A percentile compares a stretch with the other conserved stretches of the same genome.
phyloP scores from a whole-genome alignment of 2,113 vertebrate species.

The Gasterosteus nipponicus region DNA sequence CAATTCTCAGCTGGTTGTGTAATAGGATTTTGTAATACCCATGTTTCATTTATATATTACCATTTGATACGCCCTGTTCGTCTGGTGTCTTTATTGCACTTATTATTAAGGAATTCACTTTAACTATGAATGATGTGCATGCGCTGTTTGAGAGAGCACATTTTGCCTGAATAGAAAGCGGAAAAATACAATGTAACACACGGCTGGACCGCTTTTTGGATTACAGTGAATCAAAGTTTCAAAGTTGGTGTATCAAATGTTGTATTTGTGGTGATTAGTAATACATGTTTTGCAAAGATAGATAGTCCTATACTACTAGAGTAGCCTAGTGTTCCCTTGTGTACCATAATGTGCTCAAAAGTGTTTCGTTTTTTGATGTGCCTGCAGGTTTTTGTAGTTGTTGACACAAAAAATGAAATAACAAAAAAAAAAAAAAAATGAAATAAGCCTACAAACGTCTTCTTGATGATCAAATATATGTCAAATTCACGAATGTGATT shows the following conservation, averaged over 20 bases:
- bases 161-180: background rate
- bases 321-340: background rate
- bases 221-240: too few species aligned
- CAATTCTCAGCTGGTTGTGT: slow-evolving; percentile 31
- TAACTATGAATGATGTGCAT: background rate
- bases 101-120: background rate
- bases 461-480: background rate
- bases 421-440: background rate
- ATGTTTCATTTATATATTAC: slow-evolving; percentile 16
- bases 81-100: background rate
- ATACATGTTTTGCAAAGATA: background rate
- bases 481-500: background rate
- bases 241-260: background rate
- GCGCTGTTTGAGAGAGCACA: background rate
- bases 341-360: background rate
- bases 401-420: background rate
- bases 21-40: slow-evolving; percentile 38
- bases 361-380: background rate
- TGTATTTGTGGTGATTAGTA: background rate
- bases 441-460: background rate
- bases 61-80: background rate
- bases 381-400: background rate
- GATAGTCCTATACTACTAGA: too few species aligned
- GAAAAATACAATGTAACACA: background rate
- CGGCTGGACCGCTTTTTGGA: background rate